These are phyloP conservation scores for Tenthredo notha DNA, from an alignment of 2,888 invertebrate species.

Conservation along the genomic window DNA sequence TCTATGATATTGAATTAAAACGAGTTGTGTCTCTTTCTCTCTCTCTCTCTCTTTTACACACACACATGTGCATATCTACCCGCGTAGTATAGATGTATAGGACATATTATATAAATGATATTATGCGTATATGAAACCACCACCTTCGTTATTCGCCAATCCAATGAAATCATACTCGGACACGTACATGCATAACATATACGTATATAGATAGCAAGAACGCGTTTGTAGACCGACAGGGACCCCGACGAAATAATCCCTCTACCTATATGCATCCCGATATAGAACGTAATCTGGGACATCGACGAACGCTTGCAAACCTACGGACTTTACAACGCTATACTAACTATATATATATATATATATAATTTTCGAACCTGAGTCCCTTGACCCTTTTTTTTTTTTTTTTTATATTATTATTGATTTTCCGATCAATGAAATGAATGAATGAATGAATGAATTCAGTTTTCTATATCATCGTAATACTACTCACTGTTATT, in stretches of 20 bases:
- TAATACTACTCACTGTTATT: too few species aligned
- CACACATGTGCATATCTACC: background rate
- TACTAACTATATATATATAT: conserved; percentile 21
- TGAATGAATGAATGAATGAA: background rate
- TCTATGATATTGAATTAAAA: background rate
- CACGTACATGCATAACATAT: background rate
- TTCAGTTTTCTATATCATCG: background rate
- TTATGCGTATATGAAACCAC: too few species aligned
- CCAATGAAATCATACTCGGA: background rate
- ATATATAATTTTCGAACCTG: background rate
- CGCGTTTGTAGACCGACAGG: background rate
- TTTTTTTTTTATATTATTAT: background rate
- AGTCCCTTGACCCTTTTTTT: conserved; percentile 2
- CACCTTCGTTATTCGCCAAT: too few species aligned
- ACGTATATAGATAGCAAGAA: background rate
- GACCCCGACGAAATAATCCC: conserved; percentile 64
- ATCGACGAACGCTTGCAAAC: conserved; percentile 57
- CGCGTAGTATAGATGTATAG: background rate
- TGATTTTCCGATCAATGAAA: conserved; percentile 4
- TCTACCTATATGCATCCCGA: conserved; percentile 63
- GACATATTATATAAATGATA: background rate
- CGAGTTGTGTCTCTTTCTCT: background rate
- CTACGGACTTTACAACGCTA: background rate
- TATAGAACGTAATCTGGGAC: conserved; percentile 73
- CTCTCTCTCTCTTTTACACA: background rate